Percentiles rank a stretch among this genome's conserved stretches.
These are phyloP conservation scores for Cistogaster globosa DNA, from an alignment of 2,888 invertebrate species.

Conservation along the genomic window DNA sequence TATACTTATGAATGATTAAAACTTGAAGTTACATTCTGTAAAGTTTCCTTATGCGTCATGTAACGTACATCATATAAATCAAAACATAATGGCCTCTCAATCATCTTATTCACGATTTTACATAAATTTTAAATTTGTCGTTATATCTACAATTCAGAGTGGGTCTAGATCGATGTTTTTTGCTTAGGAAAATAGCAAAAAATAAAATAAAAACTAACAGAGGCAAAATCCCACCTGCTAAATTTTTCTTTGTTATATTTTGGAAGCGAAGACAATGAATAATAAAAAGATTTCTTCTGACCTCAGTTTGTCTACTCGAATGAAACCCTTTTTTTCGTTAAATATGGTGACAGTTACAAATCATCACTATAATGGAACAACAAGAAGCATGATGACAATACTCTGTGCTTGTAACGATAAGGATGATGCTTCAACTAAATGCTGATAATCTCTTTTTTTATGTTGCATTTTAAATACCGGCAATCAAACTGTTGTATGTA, in stretches of 20 bases:
- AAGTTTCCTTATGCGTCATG: too few relatives aligned
- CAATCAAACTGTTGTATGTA: constrained; percentile 16
- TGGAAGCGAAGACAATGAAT: constrained; percentile 28
- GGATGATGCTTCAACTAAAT: constrained; percentile 24
- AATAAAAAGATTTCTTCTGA: too few relatives aligned
- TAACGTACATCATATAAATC: too few relatives aligned
- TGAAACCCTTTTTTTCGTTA: too few relatives aligned
- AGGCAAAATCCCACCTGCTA: constrained; percentile 47
- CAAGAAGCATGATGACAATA: constrained; percentile 1
- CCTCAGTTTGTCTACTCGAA: too few relatives aligned
- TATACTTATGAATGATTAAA: too few relatives aligned
- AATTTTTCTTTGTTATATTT: not conserved
- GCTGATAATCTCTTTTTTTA: constrained; percentile 22
- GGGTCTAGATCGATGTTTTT: constrained; percentile 25
- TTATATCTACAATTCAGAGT: constrained; percentile 42
- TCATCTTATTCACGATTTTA: constrained; percentile 32
- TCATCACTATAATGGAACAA: constrained; percentile 19
- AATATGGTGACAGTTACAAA: too few relatives aligned
- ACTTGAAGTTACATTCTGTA: too few relatives aligned
- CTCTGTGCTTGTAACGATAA: not conserved
- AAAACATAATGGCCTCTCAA: not conserved
- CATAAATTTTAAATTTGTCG: constrained; percentile 48
- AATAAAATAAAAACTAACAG: not conserved
- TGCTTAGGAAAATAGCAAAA: too few relatives aligned
- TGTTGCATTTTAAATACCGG: constrained; percentile 13